Conservation (phyloP, 2,888 invertebrate species). For the Plutella xylostella region DNA sequence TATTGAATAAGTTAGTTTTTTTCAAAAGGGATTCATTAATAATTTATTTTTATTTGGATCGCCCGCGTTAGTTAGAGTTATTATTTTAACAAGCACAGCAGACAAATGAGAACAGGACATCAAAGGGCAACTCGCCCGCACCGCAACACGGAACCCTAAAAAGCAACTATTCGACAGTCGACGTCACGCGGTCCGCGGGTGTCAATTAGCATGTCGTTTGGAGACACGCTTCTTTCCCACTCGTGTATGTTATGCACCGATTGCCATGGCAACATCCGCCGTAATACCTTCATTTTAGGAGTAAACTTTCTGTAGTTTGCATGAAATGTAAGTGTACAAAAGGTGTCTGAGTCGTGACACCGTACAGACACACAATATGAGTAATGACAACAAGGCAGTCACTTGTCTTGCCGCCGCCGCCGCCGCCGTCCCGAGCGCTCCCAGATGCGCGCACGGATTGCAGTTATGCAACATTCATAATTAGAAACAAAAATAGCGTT, state of each 20-base stretch:
- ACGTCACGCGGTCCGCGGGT: constrained; percentile 35
- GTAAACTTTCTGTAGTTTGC: constrained; percentile 35
- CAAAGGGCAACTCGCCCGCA: no score
- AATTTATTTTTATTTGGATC: no score
- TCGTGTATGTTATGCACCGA: no score
- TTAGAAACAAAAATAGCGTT: background rate
- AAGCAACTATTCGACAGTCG: background rate
- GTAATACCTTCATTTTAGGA: constrained; percentile 22
- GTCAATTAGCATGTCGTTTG: constrained; percentile 67
- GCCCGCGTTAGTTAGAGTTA: no score
- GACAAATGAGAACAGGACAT: no score
- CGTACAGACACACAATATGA: constrained; percentile 64
- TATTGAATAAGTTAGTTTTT: no score
- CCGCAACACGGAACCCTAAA: background rate
- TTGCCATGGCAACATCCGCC: background rate
- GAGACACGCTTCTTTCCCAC: constrained; percentile 44
- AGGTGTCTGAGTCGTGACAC: constrained; percentile 44
- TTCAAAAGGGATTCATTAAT: no score
- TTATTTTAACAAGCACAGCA: no score
- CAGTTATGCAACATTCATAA: background rate
- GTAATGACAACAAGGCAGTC: constrained; percentile 62
- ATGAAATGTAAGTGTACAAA: constrained; percentile 40
- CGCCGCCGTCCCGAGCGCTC: constrained; percentile 43
- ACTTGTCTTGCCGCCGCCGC: no score
- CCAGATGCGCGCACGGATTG: constrained; percentile 47